Percentiles rank a stretch among this genome's conserved stretches.
These are phyloP conservation scores for Leptinotarsa haldemani DNA, from an alignment of 2,888 invertebrate genomes.

Conservation along the genomic window DNA sequence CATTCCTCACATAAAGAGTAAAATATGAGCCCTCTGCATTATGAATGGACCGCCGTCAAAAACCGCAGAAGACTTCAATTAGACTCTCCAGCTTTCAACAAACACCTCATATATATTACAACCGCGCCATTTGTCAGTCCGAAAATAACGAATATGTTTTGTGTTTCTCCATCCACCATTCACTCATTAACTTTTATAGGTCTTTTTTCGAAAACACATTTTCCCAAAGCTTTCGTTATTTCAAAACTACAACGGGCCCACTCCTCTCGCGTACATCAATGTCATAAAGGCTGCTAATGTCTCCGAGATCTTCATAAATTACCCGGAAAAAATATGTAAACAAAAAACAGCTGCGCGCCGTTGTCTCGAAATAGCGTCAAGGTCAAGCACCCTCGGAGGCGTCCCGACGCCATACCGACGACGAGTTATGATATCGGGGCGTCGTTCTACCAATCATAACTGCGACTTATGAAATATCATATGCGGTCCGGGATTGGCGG, in stretches of 20 bases:
- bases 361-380: constrained; percentile 26
- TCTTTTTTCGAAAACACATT: constrained; percentile 22
- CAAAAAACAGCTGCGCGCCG: constrained; percentile 31
- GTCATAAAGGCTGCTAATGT: constrained; percentile 28
- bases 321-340: constrained; percentile 34
- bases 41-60: constrained; percentile 4
- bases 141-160: constrained; percentile 27
- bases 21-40: background rate
- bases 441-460: constrained; percentile 54
- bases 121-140: constrained; percentile 25
- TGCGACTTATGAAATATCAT: constrained; percentile 56
- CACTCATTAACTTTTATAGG: constrained; percentile 29
- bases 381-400: constrained; percentile 29
- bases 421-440: constrained; percentile 60
- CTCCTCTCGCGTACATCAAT: constrained; percentile 22
- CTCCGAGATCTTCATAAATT: constrained; percentile 33
- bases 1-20: background rate
- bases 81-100: constrained; percentile 18
- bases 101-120: constrained; percentile 14
- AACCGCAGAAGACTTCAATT: constrained; percentile 8
- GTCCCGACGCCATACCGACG: constrained; percentile 47
- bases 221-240: constrained; percentile 25
- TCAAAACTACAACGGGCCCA: constrained; percentile 20
- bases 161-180: constrained; percentile 26
- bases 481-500: constrained; percentile 51